Percentiles rank a stretch among this genome's conserved stretches.
phyloP scores from a whole-genome alignment of 1,140 invertebrate genomes.

The Rhyzopertha dominica region DNA sequence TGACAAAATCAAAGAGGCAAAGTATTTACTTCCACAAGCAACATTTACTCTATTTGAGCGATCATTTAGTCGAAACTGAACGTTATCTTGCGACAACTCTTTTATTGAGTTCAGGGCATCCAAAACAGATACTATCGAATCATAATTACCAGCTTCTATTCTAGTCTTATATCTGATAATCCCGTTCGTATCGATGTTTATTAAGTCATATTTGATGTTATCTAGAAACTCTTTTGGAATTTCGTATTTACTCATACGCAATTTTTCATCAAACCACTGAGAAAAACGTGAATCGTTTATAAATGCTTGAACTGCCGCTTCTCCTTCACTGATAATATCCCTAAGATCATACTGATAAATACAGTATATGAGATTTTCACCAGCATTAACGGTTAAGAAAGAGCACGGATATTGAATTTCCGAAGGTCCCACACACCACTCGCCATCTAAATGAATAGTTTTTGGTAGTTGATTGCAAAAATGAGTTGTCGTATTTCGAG shows the following conservation, averaged over 20 bases:
- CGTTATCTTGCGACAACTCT: no score
- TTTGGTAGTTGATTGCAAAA: slow-evolving; percentile 10
- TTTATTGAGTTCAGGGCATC: neutral
- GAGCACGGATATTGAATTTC: slow-evolving; percentile 10
- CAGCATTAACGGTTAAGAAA: neutral
- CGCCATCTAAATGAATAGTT: slow-evolving; percentile 3
- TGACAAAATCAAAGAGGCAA: slow-evolving; percentile 20
- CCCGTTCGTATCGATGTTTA: neutral
- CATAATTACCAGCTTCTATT: slow-evolving; percentile 1
- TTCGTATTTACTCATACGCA: no score
- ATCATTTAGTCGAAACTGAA: no score
- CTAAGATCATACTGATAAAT: no score
- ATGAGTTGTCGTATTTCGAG: neutral
- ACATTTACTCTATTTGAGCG: no score
- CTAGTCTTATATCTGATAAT: neutral
- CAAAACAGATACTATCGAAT: neutral
- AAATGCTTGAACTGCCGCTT: no score
- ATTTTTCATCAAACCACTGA: no score
- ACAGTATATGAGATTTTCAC: slow-evolving; percentile 8
- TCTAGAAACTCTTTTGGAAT: no score
- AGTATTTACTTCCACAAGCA: neutral
- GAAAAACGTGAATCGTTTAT: no score
- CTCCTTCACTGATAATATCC: no score
- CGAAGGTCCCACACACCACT: slow-evolving; percentile 9
- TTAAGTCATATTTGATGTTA: neutral